Evolutionary conservation across 2,113 vertebrate species (phyloP).

Genomic region (Carettochelys insculpta): DNA sequence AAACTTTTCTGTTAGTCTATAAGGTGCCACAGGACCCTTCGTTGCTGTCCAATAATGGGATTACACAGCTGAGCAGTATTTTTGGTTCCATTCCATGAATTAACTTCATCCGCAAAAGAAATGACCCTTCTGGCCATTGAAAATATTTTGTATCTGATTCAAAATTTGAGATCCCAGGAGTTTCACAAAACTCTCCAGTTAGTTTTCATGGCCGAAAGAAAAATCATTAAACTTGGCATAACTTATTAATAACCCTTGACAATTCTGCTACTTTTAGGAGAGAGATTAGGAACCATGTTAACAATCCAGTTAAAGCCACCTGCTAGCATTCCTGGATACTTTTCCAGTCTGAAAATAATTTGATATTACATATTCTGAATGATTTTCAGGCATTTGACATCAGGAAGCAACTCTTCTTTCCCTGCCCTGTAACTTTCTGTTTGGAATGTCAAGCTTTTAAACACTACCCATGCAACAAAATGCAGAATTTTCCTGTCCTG

Average conservation of each 20-base stretch:
- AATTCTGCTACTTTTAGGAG: neutral
- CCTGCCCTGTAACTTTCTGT: neutral
- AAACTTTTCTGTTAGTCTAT: too few species aligned
- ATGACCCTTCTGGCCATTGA: neutral
- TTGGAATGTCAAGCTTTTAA: neutral
- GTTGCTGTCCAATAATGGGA: neutral
- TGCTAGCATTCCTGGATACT: neutral
- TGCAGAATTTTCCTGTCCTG: neutral
- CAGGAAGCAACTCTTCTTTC: neutral
- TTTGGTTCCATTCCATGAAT: neutral
- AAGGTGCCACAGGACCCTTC: too few species aligned
- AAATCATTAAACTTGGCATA: neutral
- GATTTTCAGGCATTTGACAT: neutral
- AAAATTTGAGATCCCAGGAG: neutral
- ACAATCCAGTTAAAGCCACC: fast-evolving
- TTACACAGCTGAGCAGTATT: neutral
- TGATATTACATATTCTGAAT: neutral
- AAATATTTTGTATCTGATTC: neutral
- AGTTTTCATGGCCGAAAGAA: neutral
- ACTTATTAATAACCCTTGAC: neutral
- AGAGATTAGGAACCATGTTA: conserved; percentile 9
- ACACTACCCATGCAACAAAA: neutral
- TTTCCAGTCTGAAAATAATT: neutral
- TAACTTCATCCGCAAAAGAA: neutral
- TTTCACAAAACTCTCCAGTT: neutral